A percentile compares a stretch with the other conserved stretches of the same genome.
Evolutionary conservation across 1,140 invertebrate species (phyloP).

Genomic region (Callitettix versicolor): DNA sequence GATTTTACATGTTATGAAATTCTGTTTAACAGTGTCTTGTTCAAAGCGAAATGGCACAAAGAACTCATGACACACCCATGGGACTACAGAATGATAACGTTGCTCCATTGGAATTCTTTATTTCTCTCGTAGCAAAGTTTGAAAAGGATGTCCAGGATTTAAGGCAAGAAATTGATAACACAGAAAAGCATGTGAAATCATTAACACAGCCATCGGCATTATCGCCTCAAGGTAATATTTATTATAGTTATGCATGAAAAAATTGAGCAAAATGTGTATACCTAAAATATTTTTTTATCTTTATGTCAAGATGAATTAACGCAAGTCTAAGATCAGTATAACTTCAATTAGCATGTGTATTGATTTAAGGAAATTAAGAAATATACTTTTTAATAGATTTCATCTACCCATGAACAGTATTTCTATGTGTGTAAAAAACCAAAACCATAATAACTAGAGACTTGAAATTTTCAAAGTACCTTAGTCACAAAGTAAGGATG

Average conservation of each 20-base stretch:
- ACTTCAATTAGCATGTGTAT: too few species aligned
- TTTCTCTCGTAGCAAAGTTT: constrained; percentile 57
- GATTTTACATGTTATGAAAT: too few species aligned
- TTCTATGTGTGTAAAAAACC: too few species aligned
- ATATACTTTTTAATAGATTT: background rate
- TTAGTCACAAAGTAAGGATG: too few species aligned
- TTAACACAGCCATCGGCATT: constrained; percentile 51
- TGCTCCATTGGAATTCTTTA: constrained; percentile 61
- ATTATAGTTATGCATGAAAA: too few species aligned
- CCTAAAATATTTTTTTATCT: too few species aligned
- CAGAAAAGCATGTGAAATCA: constrained; percentile 60
- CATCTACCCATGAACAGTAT: too few species aligned
- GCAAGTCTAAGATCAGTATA: too few species aligned
- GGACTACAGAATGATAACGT: constrained; percentile 68
- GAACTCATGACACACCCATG: constrained; percentile 63
- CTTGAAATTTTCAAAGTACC: too few species aligned
- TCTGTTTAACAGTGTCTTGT: constrained; percentile 58
- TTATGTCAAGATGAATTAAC: too few species aligned
- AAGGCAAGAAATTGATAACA: constrained; percentile 59
- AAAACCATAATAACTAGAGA: too few species aligned
- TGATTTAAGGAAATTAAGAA: background rate
- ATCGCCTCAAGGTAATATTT: constrained; percentile 55
- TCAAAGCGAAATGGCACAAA: constrained; percentile 64
- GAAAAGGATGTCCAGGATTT: constrained; percentile 57
- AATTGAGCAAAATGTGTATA: too few species aligned